A percentile compares a stretch with the other conserved stretches of the same genome.
Evolutionary conservation across 2,797 vertebrate genomes (phyloP).

Genomic region (Xerus rutilus): DNA sequence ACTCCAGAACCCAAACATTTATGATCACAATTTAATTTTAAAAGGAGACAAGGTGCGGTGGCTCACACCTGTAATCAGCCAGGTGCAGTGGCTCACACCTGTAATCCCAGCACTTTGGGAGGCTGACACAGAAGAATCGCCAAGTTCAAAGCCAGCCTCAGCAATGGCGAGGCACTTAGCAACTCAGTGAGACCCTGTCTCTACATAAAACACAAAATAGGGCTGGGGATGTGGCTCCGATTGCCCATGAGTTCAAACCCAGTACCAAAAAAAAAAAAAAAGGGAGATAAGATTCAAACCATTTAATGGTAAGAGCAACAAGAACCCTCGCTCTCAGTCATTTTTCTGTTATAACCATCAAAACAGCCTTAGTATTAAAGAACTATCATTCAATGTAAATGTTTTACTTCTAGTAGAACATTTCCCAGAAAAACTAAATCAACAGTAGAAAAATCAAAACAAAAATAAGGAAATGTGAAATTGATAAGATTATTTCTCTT

Average conservation of each 20-base stretch:
- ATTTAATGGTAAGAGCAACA: neutral
- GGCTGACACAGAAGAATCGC: too few species aligned
- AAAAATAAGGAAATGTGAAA: constrained; percentile 43
- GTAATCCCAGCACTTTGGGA: too few species aligned
- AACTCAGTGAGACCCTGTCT: too few species aligned
- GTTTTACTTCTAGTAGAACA: constrained; percentile 43
- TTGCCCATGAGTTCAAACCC: too few species aligned
- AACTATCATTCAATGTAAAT: neutral
- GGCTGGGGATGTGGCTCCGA: too few species aligned
- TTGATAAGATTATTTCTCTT: neutral
- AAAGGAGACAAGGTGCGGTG: neutral
- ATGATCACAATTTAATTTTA: constrained; percentile 31
- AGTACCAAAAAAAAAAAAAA: too few species aligned
- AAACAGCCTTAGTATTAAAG: neutral
- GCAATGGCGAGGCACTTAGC: too few species aligned
- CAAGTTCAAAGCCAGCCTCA: too few species aligned
- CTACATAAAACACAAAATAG: too few species aligned
- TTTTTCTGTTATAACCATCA: constrained; percentile 11
- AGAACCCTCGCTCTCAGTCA: neutral
- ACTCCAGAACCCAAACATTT: constrained; percentile 32
- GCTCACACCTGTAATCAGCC: too few species aligned
- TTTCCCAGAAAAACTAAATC: constrained; percentile 24
- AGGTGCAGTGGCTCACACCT: too few species aligned
- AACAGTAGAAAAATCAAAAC: constrained; percentile 34
- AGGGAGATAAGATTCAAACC: neutral